Evolutionary conservation across 64 coral and sea anemone species (phyloP).

Genomic region (Porites australiensis): DNA sequence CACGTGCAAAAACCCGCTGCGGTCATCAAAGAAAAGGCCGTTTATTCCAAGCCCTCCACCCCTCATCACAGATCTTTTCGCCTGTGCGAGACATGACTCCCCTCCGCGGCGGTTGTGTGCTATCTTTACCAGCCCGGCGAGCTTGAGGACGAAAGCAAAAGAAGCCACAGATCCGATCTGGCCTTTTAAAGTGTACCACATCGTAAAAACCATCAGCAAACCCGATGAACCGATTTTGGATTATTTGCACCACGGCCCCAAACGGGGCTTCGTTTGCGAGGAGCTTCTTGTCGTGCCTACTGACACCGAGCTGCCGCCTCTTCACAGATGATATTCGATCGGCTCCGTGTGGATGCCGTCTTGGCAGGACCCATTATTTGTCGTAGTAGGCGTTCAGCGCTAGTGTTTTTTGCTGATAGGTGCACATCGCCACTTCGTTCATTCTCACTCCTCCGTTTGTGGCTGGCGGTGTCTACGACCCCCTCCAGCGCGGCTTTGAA

Average conservation of each 20-base stretch:
- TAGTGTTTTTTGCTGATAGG: no score
- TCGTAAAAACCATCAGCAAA: no score
- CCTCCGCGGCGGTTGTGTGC: constrained; percentile 15
- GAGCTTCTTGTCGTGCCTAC: constrained; percentile 8
- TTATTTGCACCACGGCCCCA: no score
- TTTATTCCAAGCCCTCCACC: constrained; percentile 11
- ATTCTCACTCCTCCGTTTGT: no score
- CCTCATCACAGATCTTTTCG: constrained; percentile 30
- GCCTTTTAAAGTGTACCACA: background rate
- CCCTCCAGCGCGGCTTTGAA: no score
- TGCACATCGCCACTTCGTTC: no score
- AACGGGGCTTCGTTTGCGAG: background rate
- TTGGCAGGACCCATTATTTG: background rate
- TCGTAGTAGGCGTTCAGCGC: no score
- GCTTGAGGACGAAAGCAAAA: no score
- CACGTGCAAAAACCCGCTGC: background rate
- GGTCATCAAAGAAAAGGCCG: background rate
- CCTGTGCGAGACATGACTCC: background rate
- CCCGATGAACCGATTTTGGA: no score
- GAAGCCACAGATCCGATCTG: background rate
- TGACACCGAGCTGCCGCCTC: background rate
- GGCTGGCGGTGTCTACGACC: no score
- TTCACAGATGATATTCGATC: background rate
- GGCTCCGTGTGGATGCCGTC: constrained; percentile 1
- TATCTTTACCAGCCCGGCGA: constrained; percentile 67